Percentiles rank a stretch among this genome's conserved stretches.
phyloP scores from a whole-genome alignment of 2,797 vertebrate species.

The Pelochelys cantorii region DNA sequence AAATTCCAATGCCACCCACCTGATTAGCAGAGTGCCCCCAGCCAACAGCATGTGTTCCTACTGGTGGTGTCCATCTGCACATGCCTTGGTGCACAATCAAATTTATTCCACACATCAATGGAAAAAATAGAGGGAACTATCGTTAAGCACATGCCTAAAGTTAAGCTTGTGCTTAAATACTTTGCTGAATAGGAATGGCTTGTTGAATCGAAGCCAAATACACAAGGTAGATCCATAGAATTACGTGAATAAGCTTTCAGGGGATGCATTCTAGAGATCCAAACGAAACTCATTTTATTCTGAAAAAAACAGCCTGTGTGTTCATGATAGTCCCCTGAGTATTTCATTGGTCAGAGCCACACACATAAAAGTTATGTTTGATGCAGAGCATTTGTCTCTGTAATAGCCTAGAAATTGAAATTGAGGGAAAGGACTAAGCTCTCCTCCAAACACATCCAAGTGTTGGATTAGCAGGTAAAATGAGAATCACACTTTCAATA shows the following conservation, averaged over 20 bases:
- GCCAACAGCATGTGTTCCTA: too few species aligned
- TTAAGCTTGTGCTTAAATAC: neutral
- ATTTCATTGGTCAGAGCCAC: neutral
- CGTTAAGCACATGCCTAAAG: neutral
- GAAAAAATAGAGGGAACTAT: too few species aligned
- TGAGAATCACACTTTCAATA: constrained; percentile 77
- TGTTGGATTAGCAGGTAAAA: constrained; percentile 79
- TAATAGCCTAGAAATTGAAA: constrained; percentile 75
- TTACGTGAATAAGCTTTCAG: fast-evolving
- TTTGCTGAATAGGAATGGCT: neutral
- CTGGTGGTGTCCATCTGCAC: too few species aligned
- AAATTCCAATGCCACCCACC: too few species aligned
- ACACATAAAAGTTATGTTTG: constrained; percentile 42
- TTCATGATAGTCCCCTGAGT: neutral
- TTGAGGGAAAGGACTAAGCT: constrained; percentile 66
- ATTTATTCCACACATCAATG: too few species aligned
- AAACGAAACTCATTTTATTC: neutral
- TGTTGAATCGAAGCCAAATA: neutral
- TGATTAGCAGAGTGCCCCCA: too few species aligned
- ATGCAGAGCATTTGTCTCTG: constrained; percentile 37
- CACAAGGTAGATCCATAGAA: neutral
- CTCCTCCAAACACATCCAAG: constrained; percentile 72
- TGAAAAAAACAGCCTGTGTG: neutral
- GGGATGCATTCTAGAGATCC: neutral
- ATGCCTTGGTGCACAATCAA: too few species aligned